A percentile compares a stretch with the other conserved stretches of the same genome.
phyloP scores from a whole-genome alignment of 2,113 vertebrate species.

The Mohoua ochrocephala region DNA sequence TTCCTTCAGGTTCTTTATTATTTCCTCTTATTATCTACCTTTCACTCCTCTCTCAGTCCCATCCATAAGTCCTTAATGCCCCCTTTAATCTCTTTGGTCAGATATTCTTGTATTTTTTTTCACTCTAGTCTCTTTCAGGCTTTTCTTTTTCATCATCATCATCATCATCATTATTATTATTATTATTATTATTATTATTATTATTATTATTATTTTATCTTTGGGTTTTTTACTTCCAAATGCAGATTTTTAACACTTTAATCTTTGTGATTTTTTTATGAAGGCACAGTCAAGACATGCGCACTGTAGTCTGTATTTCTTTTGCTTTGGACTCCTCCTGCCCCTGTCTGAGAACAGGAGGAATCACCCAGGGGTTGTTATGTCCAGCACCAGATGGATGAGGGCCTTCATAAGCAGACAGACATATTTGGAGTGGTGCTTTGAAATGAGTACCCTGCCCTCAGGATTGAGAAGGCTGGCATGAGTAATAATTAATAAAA shows the following conservation, averaged over 20 bases:
- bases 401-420: neutral
- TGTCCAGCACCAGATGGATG: neutral
- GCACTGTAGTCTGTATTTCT: neutral
- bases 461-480: neutral
- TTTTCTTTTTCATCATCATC: neutral
- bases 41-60: neutral
- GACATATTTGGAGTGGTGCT: neutral
- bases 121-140: neutral
- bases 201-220: neutral
- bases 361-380: neutral
- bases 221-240: neutral
- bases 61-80: neutral
- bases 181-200: no score
- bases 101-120: neutral
- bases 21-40: neutral
- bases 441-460: neutral
- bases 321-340: neutral
- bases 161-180: no score
- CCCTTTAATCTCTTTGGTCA: neutral
- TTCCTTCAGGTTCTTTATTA: neutral
- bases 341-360: neutral
- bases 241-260: neutral
- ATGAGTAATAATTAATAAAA: neutral
- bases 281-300: neutral
- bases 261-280: neutral